Base-by-base conservation (phyloP, 1,140 invertebrate genomes). In the Diuraphis noxia region DNA sequence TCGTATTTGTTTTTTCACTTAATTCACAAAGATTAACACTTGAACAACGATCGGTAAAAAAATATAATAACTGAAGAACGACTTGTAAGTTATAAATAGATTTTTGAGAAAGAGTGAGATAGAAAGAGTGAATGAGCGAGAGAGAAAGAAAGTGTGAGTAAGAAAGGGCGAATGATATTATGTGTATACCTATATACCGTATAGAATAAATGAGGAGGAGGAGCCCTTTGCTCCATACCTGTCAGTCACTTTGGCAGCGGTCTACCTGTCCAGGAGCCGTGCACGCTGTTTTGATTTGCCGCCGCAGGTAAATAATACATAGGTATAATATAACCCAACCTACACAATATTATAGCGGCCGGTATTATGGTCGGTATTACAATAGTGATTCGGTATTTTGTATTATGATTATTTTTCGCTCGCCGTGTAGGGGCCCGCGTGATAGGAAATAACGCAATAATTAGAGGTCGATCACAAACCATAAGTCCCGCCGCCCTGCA, bases 391-490 rank as follows among this genome's bases (percentile, higher is more conserved):
- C 38, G 21, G 82, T 43, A 23, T 84, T 84, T 43, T 10, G 36
- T 38, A 30, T 85, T 46, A 46, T 82, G 34, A 46, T 85, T 85
- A 36, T 85, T 85, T 34, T 46, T 46, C 84, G n/a, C 34, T 46
- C 4, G 41, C n/a, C 21, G 21, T 10, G 30, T 41, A 90, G 30
- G 41, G 88, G 72, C 13, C 56, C 56, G 63, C 56, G n/a, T 17
- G 56, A 46, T 77, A 90, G 56, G 88, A 90, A 90, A 90, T 90
- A 90, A 79, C 63, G 88, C 88, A 90, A 90, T 90, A 90, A 90
- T 90, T 90, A 90, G n/a, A 34, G 72, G 88, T 90, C 88, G 34
- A 90, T 90, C 88, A 38, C 63, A 46, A 49, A 90, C 88, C 88
- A 81, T 90, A 90, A 90, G 88, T 77, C 41, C 30, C 49, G 10